A percentile compares a stretch with the other conserved stretches of the same genome.
These are phyloP conservation scores for Phortica magna DNA, from an alignment of 2,888 invertebrate genomes.

Conservation along the genomic window DNA sequence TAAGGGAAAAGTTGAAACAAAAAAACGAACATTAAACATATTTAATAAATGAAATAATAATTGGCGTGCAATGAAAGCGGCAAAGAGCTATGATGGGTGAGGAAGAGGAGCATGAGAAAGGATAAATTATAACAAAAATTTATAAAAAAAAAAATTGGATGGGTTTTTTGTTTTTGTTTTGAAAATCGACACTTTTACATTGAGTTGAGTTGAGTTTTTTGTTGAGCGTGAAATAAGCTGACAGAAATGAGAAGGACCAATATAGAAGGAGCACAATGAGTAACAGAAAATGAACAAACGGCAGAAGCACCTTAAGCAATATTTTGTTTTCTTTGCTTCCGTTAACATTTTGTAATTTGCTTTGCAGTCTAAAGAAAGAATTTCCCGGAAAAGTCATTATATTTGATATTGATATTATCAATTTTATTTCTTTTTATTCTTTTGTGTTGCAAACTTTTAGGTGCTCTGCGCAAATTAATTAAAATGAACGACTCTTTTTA, in stretches of 20 bases:
- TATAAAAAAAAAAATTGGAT: too few relatives aligned
- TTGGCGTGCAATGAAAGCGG: background rate
- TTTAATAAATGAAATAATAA: background rate
- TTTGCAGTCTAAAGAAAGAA: too few relatives aligned
- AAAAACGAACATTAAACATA: background rate
- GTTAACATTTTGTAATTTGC: too few relatives aligned
- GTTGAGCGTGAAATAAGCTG: background rate
- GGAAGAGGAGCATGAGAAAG: background rate
- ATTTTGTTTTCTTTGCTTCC: too few relatives aligned
- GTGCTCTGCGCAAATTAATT: background rate
- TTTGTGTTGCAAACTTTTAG: too few relatives aligned
- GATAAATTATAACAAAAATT: too few relatives aligned
- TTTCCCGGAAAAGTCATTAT: too few relatives aligned
- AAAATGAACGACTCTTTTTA: background rate
- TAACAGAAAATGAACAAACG: too few relatives aligned
- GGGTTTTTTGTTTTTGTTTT: background rate
- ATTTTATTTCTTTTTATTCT: too few relatives aligned
- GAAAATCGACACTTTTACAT: background rate
- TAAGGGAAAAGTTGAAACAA: too few relatives aligned
- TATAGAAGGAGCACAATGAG: background rate
- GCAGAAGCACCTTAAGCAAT: too few relatives aligned
- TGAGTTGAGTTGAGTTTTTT: background rate
- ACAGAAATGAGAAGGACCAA: background rate
- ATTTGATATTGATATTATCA: too few relatives aligned
- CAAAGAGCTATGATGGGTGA: background rate